Evolutionary conservation across 2,113 vertebrate species (phyloP).

Genomic region (Bubo scandiacus): DNA sequence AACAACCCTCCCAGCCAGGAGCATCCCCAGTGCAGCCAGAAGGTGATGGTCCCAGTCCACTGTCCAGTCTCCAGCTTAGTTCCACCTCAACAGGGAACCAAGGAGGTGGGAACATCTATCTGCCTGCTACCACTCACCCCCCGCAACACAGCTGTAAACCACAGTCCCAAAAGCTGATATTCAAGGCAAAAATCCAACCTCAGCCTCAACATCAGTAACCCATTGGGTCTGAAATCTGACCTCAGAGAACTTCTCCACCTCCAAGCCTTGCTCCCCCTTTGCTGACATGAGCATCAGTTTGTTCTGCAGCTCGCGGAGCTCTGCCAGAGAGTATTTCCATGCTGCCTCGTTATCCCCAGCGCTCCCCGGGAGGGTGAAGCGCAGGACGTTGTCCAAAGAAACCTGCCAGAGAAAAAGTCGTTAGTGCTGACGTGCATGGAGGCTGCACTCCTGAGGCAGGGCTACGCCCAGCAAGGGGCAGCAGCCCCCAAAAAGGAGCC

Average conservation of each 20-base stretch:
- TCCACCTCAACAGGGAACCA: not conserved
- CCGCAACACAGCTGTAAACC: not conserved
- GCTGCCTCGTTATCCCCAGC: constrained; percentile 27
- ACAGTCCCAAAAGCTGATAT: not conserved
- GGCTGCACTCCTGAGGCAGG: not conserved
- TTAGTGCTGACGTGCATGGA: accelerated
- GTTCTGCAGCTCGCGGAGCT: constrained; percentile 90
- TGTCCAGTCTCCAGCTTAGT: not conserved
- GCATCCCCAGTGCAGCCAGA: not conserved
- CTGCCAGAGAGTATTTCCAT: constrained; percentile 82
- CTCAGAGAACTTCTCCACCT: constrained; percentile 92
- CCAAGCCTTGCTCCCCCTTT: constrained; percentile 86
- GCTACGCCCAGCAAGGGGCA: not conserved
- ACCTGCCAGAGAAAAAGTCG: constrained; percentile 66
- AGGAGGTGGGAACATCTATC: not conserved
- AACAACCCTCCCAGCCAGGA: not conserved
- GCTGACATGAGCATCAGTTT: constrained; percentile 98
- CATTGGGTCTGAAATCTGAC: constrained; percentile 56
- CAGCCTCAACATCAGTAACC: not conserved
- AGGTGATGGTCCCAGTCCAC: not conserved
- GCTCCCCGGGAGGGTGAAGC: constrained; percentile 76
- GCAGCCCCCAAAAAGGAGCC: not conserved
- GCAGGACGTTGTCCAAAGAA: constrained; percentile 79
- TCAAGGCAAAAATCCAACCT: not conserved
- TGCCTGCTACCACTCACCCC: not conserved